These are phyloP conservation scores for Zaprionus inermis DNA, from an alignment of 1,140 invertebrate species.

Conservation along the genomic window DNA sequence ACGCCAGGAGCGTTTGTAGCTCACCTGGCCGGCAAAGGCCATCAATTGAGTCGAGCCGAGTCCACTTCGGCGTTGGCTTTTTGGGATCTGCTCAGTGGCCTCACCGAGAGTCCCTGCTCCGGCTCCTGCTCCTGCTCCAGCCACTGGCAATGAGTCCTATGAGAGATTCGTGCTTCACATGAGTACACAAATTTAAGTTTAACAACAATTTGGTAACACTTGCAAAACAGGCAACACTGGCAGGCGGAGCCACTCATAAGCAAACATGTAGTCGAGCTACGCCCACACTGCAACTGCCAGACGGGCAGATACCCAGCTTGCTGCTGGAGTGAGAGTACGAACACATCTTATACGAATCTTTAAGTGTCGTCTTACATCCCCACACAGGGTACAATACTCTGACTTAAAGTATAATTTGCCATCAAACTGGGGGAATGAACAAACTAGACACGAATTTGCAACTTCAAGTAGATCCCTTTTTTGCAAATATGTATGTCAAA, in stretches of 20 bases:
- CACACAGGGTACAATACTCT: background rate
- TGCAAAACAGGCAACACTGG: constrained; percentile 63
- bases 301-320: background rate
- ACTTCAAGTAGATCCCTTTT: constrained; percentile 45
- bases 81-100: background rate
- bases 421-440: background rate
- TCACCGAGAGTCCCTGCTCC: background rate
- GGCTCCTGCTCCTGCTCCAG: constrained; percentile 8
- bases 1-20: constrained; percentile 48
- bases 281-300: too few relatives aligned
- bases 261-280: background rate
- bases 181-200: constrained; percentile 53
- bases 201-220: constrained; percentile 62
- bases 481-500: constrained; percentile 59
- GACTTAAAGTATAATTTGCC: background rate
- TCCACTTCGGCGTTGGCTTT: background rate
- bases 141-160: constrained; percentile 11
- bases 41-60: constrained; percentile 46
- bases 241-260: constrained; percentile 56
- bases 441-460: constrained; percentile 14
- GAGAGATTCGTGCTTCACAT: constrained; percentile 8
- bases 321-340: too few relatives aligned
- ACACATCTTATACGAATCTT: too few relatives aligned
- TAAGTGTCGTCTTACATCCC: too few relatives aligned
- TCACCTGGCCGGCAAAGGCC: constrained; percentile 54